phyloP scores from a whole-genome alignment of 2,113 vertebrate genomes.

The Chamaea fasciata region DNA sequence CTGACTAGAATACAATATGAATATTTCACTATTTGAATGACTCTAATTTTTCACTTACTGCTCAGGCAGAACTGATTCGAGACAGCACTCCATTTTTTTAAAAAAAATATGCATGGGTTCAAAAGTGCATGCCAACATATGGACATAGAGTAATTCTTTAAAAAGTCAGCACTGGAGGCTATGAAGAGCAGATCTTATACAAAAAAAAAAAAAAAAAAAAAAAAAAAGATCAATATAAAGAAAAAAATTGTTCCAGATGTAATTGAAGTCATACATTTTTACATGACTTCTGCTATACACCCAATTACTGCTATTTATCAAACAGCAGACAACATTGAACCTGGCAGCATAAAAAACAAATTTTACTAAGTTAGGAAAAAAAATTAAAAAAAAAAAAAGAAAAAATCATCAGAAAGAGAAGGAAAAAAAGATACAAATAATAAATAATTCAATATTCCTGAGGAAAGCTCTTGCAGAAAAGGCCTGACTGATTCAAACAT shows the following conservation, averaged over 20 bases:
- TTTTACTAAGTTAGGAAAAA: conserved; percentile 74
- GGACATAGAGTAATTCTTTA: conserved; percentile 65
- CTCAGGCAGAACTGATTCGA: not conserved
- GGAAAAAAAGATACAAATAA: conserved; percentile 79
- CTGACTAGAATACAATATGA: not conserved
- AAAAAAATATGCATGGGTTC: conserved; percentile 44
- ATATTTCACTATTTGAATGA: conserved; percentile 14
- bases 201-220: conserved; percentile 53
- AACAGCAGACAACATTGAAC: conserved; percentile 75
- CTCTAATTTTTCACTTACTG: conserved; percentile 5
- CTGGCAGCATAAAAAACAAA: conserved; percentile 78
- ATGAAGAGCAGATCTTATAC: conserved; percentile 67
- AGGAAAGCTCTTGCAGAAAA: conserved; percentile 79
- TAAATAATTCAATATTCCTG: conserved; percentile 87
- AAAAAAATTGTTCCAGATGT: conserved; percentile 71
- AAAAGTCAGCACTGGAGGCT: conserved; percentile 62
- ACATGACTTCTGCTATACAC: conserved; percentile 71
- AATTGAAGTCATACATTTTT: conserved; percentile 81
- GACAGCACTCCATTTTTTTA: not conserved
- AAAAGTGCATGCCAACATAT: conserved; percentile 52
- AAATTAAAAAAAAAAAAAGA: not conserved
- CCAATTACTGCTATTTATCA: conserved; percentile 85
- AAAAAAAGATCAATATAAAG: conserved; percentile 74
- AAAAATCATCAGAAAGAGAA: conserved; percentile 71
- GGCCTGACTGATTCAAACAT: conserved; percentile 84